Evolutionary conservation across 2,797 vertebrate genomes (phyloP).

Genomic region (Thalassophryne amazonica): DNA sequence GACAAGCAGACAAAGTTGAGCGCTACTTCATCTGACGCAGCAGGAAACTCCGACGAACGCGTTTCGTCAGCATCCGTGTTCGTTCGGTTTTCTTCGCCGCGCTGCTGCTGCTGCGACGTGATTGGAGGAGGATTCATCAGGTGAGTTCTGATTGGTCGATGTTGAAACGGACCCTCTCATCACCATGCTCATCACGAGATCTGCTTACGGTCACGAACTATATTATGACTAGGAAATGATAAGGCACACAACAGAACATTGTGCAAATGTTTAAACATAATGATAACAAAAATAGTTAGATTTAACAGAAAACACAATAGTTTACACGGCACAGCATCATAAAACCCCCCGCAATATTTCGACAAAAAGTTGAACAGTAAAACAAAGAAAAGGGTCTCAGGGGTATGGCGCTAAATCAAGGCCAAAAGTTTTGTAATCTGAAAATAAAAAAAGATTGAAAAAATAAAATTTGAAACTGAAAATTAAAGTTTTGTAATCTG

Average conservation of each 20-base stretch:
- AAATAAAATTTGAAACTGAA: no score
- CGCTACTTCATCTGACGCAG: conserved; percentile 2
- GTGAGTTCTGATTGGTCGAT: conserved; percentile 31
- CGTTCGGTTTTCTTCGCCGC: conserved; percentile 8
- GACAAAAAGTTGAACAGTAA: no score
- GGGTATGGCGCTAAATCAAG: no score
- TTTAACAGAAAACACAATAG: not conserved
- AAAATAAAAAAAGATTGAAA: no score
- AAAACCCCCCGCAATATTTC: no score
- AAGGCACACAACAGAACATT: not conserved
- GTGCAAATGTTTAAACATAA: not conserved
- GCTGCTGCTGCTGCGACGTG: not conserved
- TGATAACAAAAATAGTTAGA: not conserved
- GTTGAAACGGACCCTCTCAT: no score
- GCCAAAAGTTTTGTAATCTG: no score
- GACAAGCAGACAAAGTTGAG: not conserved
- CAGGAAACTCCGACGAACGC: not conserved
- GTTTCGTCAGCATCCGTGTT: conserved; percentile 22
- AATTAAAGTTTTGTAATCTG: no score
- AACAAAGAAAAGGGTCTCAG: no score
- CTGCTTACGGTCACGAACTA: conserved; percentile 35
- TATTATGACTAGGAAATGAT: not conserved
- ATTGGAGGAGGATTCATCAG: conserved; percentile 40
- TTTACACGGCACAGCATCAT: no score
- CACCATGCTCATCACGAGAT: no score